Evolutionary conservation across 2,888 invertebrate species (phyloP).

Genomic region (Anorthoa munda): DNA sequence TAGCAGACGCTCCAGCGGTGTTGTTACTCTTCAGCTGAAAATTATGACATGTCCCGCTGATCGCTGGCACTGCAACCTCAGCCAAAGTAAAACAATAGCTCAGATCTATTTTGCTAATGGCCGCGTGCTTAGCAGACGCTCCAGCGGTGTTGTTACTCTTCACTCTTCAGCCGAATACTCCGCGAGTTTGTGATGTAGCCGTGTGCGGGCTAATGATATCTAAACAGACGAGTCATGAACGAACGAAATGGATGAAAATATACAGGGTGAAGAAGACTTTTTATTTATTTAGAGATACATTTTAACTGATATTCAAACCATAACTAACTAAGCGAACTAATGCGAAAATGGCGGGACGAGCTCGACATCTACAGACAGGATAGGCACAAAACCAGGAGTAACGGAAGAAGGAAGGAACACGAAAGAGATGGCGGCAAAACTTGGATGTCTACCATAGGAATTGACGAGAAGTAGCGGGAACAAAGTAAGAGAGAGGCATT

Average conservation of each 20-base stretch:
- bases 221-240: constrained; percentile 3
- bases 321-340: too few relatives aligned
- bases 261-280: too few relatives aligned
- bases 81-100: constrained; percentile 55
- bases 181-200: constrained; percentile 8
- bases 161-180: constrained; percentile 6
- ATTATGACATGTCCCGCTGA: neutral
- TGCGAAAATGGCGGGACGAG: too few relatives aligned
- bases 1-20: constrained; percentile 23
- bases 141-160: constrained; percentile 17
- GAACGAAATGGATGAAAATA: neutral
- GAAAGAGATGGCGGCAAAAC: too few relatives aligned
- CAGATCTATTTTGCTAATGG: constrained; percentile 60
- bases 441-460: too few relatives aligned
- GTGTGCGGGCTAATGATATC: constrained; percentile 19
- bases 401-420: too few relatives aligned
- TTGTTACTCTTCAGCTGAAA: constrained; percentile 15
- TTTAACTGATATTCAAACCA: too few relatives aligned
- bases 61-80: constrained; percentile 4
- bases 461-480: too few relatives aligned
- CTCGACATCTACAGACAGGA: too few relatives aligned
- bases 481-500: too few relatives aligned
- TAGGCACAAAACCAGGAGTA: too few relatives aligned
- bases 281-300: neutral
- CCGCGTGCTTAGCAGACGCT: constrained; percentile 44